Conservation (phyloP, 2,888 invertebrate species). For the Rotaria magnacalcarata region DNA sequence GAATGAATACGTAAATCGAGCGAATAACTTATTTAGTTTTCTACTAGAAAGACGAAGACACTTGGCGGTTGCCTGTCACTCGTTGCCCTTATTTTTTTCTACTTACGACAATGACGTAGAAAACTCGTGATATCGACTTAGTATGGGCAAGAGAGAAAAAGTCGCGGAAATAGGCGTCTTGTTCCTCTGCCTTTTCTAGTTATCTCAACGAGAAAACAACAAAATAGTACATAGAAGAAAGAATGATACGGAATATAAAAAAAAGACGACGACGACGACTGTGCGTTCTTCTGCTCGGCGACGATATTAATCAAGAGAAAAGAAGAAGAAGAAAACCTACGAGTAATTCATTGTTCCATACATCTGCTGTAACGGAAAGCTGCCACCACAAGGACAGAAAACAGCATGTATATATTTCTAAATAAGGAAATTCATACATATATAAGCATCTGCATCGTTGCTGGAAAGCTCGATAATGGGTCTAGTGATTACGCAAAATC, state of each 20-base stretch:
- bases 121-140: neutral
- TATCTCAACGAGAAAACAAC: neutral
- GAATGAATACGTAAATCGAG: neutral
- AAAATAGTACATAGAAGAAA: neutral
- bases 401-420: neutral
- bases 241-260: neutral
- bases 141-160: neutral
- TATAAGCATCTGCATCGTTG: neutral
- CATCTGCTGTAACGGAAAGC: neutral
- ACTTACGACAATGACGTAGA: neutral
- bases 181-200: neutral
- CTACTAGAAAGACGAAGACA: neutral
- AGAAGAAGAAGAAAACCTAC: neutral
- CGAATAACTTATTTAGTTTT: neutral
- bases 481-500: constrained; percentile 22
- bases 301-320: neutral
- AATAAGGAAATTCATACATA: neutral
- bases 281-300: neutral
- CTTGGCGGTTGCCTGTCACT: neutral
- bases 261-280: neutral
- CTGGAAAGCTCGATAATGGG: neutral
- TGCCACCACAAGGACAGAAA: neutral
- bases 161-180: neutral
- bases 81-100: neutral
- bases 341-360: neutral